Base-by-base conservation (phyloP, 2,888 invertebrate species). In the Beris morrisii region DNA sequence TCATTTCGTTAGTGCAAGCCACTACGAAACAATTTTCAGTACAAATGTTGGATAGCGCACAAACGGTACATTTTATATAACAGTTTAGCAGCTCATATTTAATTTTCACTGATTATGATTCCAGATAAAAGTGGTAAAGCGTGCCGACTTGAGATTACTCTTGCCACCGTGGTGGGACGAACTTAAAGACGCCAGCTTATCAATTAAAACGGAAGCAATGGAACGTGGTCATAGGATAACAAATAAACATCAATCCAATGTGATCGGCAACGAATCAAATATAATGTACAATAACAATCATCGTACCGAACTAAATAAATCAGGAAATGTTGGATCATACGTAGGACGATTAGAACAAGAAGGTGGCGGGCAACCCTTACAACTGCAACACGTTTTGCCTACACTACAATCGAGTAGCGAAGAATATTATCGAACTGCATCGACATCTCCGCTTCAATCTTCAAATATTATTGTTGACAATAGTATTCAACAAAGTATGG, bases 131-230 rank as follows among this genome's bases (percentile, higher is more conserved):
- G 75, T 90, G 74, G 93, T 95, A 70, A 91, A 93, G 76, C 85
- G 97, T 45, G 94, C 97, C 4, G 95, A 96, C 78, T 83, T 98
- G 68, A 86, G 98, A 30, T 85, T 98, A 31, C 83, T 97, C 71
- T 87, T 91, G 76, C 95, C 97, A 13, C 98, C 97, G 0, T 98
- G 98, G 97, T 93, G 91, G 82, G 98, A 97, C 75, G 97, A 98
- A 81, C 80, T 97, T 67, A 93, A 91, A 74, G 91, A 90, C 74
- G 82, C 85, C 0, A 82, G 82, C 22, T 61, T 67, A 38, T 68
- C 70, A 31, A 69, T 15, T 53, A 53, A 69, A 58, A 32, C 30
- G n/a, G 65, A 65, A 28, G 11, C 38, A n/a, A n/a, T 48, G 22
- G 59, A 59, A 12, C 46, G 46, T n/a, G 48, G 13, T 53, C 67